Base-by-base conservation (phyloP, 2,888 invertebrate species). In the Drosophila longiperda region DNA sequence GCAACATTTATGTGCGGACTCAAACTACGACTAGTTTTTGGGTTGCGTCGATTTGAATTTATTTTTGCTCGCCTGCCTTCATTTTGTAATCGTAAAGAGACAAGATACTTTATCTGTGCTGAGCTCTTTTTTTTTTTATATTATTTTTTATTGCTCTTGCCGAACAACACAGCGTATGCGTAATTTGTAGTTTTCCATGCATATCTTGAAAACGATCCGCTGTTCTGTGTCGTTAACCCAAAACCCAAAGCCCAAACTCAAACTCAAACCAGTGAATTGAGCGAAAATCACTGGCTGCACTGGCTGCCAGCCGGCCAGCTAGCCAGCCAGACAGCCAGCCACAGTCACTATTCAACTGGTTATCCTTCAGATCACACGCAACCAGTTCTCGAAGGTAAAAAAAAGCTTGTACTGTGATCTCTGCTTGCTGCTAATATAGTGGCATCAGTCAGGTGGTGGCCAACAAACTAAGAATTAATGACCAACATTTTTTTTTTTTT, bases 161-260 rank as follows among this genome's bases (percentile, higher is more conserved):
- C 52, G 83, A 73, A 76, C 81, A 63, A 73, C 64, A 68, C 50
- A 50, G 78, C 83, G 87, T 86, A 89, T 88, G 81, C 83, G 89
- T 88, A 88, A 84, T 86, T 88, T 88, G 87, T 83, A 83, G 84
- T 89, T 80, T 78, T 66, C 89, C 89, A 88, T 88, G 83, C 83
- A 88, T 83, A 68, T 89, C 89, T 88, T 76, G 60, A 33, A 53
- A 26, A 26, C 49, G 42, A 63, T 53, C 53, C 59, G 61, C 75
- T 66, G 79, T 79, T 75, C 79, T 79, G 75, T 77, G 79, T 76
- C 79, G 74, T 78, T 78, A 78, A 68, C 65, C 79, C 29, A 29
- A 29, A 29, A 5, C 26, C 26, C 23, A 23, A 68, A 69, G 20
- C 40, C 53, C 29, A 29, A 29, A 29, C 4, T 2, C 23, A 26